Conservation (phyloP, 1,140 invertebrate genomes). For the Ectropis grisescens region DNA sequence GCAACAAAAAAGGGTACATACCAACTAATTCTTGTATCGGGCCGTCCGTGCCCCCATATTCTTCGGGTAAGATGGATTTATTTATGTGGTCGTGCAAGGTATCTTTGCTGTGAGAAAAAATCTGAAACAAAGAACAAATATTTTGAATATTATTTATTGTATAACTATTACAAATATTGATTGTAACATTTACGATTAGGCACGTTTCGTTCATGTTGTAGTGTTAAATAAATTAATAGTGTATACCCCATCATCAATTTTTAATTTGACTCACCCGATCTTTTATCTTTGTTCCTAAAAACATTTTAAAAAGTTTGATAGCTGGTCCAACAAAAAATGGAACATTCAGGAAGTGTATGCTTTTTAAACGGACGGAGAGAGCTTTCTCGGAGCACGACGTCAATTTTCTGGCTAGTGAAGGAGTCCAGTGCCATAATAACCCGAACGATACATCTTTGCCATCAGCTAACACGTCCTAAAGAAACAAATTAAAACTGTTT, state of each 20-base stretch:
- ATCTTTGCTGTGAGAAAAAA: constrained; percentile 1
- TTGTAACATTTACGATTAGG: not conserved
- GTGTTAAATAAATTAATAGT: too few relatives aligned
- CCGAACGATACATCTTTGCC: not conserved
- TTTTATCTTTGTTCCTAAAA: constrained; percentile 1
- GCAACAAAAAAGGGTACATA: too few relatives aligned
- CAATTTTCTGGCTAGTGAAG: constrained; percentile 1
- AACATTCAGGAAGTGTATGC: constrained; percentile 1
- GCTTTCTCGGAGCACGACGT: constrained; percentile 1
- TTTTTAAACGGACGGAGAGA: constrained; percentile 3
- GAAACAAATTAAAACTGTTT: not conserved
- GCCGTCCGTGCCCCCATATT: constrained; percentile 4
- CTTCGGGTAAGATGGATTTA: constrained; percentile 1
- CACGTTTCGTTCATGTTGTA: too few relatives aligned
- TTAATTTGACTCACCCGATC: constrained; percentile 2
- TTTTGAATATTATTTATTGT: not conserved
- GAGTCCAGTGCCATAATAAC: constrained; percentile 2
- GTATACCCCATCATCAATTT: too few relatives aligned
- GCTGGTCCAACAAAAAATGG: not conserved
- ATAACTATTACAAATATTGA: not conserved
- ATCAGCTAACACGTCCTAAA: constrained; percentile 2
- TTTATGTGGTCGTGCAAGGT: not conserved
- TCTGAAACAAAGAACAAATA: not conserved
- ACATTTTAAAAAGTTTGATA: constrained; percentile 1
- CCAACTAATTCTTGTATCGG: constrained; percentile 2